Conservation (phyloP, 2,113 vertebrate genomes). For the Oostethus manadensis region DNA sequence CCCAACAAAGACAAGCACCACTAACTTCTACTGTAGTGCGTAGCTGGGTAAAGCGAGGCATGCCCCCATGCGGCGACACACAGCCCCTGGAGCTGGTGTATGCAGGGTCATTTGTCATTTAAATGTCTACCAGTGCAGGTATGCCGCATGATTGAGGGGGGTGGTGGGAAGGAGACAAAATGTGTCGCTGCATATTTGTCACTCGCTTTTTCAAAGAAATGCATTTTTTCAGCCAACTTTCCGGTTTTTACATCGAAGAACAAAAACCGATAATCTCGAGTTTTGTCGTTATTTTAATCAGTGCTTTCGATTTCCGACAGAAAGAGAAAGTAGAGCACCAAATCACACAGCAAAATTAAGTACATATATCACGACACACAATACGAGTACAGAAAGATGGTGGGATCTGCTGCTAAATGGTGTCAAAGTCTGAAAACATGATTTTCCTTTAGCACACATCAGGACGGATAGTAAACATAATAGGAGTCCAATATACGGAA, state of each 20-base stretch:
- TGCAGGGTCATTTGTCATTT: slow-evolving; percentile 20
- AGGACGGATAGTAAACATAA: too few relatives aligned
- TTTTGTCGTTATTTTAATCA: neutral
- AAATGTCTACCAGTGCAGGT: slow-evolving; percentile 21
- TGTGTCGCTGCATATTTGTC: slow-evolving; percentile 9
- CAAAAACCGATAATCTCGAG: neutral
- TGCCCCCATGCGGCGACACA: slow-evolving; percentile 42
- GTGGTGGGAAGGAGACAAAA: slow-evolving; percentile 4
- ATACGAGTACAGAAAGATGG: neutral
- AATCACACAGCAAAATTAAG: slow-evolving; percentile 1
- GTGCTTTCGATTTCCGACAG: neutral
- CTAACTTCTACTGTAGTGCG: slow-evolving; percentile 12
- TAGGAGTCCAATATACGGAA: too few relatives aligned
- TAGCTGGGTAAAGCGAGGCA: slow-evolving; percentile 20
- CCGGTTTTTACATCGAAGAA: neutral
- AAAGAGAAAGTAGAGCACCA: neutral
- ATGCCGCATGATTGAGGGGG: slow-evolving; percentile 7
- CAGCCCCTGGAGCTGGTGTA: slow-evolving; percentile 16
- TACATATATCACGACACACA: neutral
- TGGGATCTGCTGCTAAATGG: neutral
- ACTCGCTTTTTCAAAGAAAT: slow-evolving; percentile 3
- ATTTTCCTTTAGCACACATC: too few relatives aligned
- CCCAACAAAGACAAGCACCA: slow-evolving; percentile 11
- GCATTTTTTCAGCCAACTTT: neutral
- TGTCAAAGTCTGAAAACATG: neutral